Evolutionary conservation across 2,797 vertebrate genomes (phyloP).

Genomic region (Labroides dimidiatus): DNA sequence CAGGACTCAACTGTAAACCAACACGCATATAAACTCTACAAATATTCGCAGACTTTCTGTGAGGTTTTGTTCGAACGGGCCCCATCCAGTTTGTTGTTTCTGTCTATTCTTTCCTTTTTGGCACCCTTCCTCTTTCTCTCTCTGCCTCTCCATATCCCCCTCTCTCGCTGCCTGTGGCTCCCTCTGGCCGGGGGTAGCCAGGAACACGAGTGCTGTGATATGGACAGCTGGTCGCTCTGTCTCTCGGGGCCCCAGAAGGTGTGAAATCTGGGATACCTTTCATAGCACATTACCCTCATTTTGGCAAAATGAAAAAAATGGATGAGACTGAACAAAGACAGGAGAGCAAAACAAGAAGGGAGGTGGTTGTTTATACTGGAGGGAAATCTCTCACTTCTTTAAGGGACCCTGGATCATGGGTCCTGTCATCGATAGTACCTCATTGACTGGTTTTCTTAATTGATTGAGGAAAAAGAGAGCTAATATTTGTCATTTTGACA

Average conservation of each 20-base stretch:
- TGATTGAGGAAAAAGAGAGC: conserved; percentile 63
- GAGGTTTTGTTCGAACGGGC: conserved; percentile 33
- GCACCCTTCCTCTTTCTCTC: conserved; percentile 34
- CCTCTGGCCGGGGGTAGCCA: conserved; percentile 78
- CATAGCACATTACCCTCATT: conserved; percentile 85
- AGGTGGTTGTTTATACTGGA: conserved; percentile 70
- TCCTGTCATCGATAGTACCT: conserved; percentile 53
- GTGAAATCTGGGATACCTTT: conserved; percentile 86
- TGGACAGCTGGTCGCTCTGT: conserved; percentile 85
- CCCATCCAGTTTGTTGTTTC: conserved; percentile 60
- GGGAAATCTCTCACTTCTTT: conserved; percentile 47
- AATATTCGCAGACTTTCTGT: conserved; percentile 13
- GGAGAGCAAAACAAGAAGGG: conserved; percentile 67
- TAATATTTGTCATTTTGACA: conserved; percentile 82
- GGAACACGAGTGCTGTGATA: conserved; percentile 84
- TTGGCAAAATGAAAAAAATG: conserved; percentile 62
- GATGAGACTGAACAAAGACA: conserved; percentile 57
- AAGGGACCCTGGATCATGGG: conserved; percentile 48
- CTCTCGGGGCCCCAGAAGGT: conserved; percentile 82
- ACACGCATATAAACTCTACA: conserved; percentile 2
- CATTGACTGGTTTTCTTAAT: conserved; percentile 76
- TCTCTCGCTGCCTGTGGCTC: conserved; percentile 68
- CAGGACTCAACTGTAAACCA: conserved; percentile 4
- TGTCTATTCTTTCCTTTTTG: conserved; percentile 29
- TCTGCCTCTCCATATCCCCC: conserved; percentile 48